Conservation (phyloP, 2,888 invertebrate species). For the Drosophila mercatorum region DNA sequence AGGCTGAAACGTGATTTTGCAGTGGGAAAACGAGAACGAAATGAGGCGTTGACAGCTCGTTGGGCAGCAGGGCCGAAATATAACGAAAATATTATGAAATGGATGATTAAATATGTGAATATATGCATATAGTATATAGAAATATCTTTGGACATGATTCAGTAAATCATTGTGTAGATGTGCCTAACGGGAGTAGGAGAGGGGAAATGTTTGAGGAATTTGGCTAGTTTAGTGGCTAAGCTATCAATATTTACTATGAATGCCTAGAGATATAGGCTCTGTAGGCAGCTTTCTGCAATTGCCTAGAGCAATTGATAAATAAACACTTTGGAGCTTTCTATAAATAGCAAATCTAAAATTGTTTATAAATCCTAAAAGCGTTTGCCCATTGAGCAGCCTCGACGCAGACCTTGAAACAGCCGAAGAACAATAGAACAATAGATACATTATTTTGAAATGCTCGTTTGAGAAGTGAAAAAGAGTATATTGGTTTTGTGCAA, state of each 20-base stretch:
- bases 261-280: background rate
- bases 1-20: conserved; percentile 14
- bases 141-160: too few species aligned
- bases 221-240: background rate
- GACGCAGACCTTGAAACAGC: background rate
- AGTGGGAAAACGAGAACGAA: conserved; percentile 23
- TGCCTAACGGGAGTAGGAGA: background rate
- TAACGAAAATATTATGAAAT: conserved; percentile 2
- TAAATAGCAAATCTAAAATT: background rate
- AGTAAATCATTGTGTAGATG: too few species aligned
- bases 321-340: background rate
- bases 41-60: conserved; percentile 16
- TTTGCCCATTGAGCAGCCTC: background rate
- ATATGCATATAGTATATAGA: background rate
- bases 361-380: background rate
- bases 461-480: background rate
- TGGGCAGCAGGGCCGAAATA: background rate
- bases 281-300: background rate
- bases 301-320: background rate
- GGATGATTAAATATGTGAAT: background rate
- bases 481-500: background rate
- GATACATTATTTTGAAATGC: background rate
- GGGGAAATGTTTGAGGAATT: too few species aligned
- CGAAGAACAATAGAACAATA: conserved; percentile 6
- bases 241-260: background rate